Base-by-base conservation (phyloP, 2,113 vertebrate genomes). In the Corythornis cristatus region DNA sequence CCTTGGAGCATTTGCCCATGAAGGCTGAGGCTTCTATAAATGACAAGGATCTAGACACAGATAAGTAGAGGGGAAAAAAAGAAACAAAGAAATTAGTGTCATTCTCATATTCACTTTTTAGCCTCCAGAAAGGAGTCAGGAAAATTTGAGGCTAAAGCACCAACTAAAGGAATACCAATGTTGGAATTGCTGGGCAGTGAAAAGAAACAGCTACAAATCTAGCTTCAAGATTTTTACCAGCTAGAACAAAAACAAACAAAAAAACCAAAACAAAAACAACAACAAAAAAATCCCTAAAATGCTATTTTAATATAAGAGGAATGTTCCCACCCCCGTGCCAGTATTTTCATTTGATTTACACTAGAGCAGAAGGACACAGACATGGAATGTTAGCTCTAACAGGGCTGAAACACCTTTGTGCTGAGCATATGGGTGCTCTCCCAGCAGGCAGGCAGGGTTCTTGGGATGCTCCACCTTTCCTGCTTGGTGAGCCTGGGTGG, bases 311-410 rank as follows among this genome's bases (percentile, higher is more conserved):
- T 45, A 8, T 9, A 58, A 28, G 16, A 82, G 17, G 15, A 71
- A 1, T 0, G 0, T 5, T 48, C 8, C 40, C 29, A 65, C 15
- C 5, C 15, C 17, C 6, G 17, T 73, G 37, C 45, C n/a, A 72
- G 21, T 53, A 61, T 20, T 56, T 53, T 21, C 50, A 87, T 6
- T 9, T n/a, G 20, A 84, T 56, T 75, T 53, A 65, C 25, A 17
- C 37, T 60, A 46, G 43, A 66, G 18, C 33, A 75, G 65, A 53
- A 64, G 51, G 57, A 67, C n/a, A 53, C 21, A 56, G 8, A 29
- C 43, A 23, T 40, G 29, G n/a, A 93, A 88, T 35, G 31, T 26
- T 68, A 68, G 61, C 22, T 86, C 3, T 35, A 51, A 62, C 10
- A 88, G 20, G 33, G n/a, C 25, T 78, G 17, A 0, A 54, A 50